Evolutionary conservation across 2,888 invertebrate species (phyloP).

Genomic region (Phalera bucephala): DNA sequence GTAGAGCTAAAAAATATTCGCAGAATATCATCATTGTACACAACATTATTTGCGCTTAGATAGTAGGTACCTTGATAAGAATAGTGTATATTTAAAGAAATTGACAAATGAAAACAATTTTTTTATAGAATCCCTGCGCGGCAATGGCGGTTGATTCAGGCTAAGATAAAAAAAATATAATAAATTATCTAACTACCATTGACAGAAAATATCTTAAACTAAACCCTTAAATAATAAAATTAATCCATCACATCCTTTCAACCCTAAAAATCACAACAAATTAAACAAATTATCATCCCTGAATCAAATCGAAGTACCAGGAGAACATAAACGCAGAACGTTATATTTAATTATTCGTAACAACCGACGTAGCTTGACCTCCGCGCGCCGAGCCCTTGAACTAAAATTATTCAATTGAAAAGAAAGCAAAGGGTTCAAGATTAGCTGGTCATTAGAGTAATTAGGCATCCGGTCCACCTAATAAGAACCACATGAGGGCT

Average conservation of each 20-base stretch:
- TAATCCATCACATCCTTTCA: conserved; percentile 45
- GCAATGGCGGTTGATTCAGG: no score
- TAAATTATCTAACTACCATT: no score
- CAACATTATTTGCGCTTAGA: conserved; percentile 38
- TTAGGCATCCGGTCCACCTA: conserved; percentile 71
- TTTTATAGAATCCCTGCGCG: no score
- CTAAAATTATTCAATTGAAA: conserved; percentile 33
- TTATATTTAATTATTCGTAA: conserved; percentile 53
- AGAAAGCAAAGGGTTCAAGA: conserved; percentile 52
- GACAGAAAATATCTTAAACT: no score
- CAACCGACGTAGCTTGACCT: conserved; percentile 36
- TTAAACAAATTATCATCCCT: conserved; percentile 49
- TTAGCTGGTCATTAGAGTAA: conserved; percentile 68
- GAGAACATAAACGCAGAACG: conserved; percentile 43
- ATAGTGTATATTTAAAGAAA: no score
- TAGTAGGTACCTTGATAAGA: no score
- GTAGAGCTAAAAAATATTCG: conserved; percentile 37
- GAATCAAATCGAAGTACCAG: conserved; percentile 44
- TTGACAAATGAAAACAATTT: no score
- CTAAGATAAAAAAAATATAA: no score
- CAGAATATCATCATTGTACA: conserved; percentile 54
- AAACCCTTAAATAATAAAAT: conserved; percentile 14
- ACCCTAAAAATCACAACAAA: conserved; percentile 34
- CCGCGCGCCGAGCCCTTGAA: conserved; percentile 11
- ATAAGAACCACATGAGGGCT: conserved; percentile 78